A percentile compares a stretch with the other conserved stretches of the same genome.
Evolutionary conservation across 2,797 vertebrate species (phyloP).

Genomic region (Sebastes trivittatus): DNA sequence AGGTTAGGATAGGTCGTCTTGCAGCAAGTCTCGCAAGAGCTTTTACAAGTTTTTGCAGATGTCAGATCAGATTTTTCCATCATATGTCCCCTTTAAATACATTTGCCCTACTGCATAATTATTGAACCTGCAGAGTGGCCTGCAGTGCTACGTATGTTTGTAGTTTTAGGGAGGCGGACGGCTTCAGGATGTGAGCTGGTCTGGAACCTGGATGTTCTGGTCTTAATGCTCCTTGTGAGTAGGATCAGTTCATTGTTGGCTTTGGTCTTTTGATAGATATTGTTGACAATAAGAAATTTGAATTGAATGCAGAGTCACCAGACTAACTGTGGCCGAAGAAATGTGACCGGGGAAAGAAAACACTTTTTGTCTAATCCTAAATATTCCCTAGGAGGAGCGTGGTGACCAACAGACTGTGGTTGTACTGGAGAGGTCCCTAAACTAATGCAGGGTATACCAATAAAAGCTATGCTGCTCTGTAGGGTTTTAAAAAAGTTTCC

Average conservation of each 20-base stretch:
- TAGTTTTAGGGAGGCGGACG: too few relatives aligned
- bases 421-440: neutral
- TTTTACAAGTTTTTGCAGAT: too few relatives aligned
- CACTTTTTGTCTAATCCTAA: neutral
- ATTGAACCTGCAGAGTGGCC: too few relatives aligned
- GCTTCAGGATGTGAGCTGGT: too few relatives aligned
- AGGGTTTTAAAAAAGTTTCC: slow-evolving; percentile 48
- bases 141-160: too few relatives aligned
- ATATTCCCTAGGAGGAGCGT: neutral
- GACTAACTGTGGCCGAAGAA: neutral
- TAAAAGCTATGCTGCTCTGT: slow-evolving; percentile 24
- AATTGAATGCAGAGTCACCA: neutral
- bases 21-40: too few relatives aligned
- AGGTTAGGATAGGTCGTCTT: too few relatives aligned
- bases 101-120: too few relatives aligned
- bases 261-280: neutral
- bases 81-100: too few relatives aligned
- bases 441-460: slow-evolving; percentile 12
- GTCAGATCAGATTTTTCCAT: too few relatives aligned
- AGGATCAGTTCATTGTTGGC: neutral
- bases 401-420: neutral
- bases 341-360: neutral
- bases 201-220: too few relatives aligned
- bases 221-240: neutral
- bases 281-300: neutral